A percentile compares a stretch with the other conserved stretches of the same genome.
phyloP scores from a whole-genome alignment of 2,797 vertebrate species.

The Garrulus glandarius region DNA sequence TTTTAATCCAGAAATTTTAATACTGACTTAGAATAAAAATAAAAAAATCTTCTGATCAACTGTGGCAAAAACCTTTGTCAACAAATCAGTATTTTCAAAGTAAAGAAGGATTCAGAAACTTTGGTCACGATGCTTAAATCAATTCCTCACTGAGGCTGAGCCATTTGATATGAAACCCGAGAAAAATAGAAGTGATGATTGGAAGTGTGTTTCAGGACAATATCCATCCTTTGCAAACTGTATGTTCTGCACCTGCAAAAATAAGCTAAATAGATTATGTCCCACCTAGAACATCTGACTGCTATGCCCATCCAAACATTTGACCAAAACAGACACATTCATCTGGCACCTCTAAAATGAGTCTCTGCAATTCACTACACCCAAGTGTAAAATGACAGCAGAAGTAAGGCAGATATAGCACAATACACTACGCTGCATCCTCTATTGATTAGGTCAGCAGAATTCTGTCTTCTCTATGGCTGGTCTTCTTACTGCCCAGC shows the following conservation, averaged over 20 bases:
- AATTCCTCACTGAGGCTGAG: neutral
- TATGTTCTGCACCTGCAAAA: neutral
- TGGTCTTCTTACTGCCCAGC: neutral
- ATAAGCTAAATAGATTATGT: neutral
- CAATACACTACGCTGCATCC: neutral
- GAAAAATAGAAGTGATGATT: neutral
- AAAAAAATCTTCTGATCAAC: neutral
- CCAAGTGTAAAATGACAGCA: neutral
- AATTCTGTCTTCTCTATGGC: neutral
- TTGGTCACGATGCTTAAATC: neutral
- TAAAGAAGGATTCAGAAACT: neutral
- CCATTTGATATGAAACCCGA: neutral
- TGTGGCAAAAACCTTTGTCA: neutral
- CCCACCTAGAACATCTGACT: neutral
- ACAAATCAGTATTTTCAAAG: neutral
- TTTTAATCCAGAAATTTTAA: neutral
- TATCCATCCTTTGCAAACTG: neutral
- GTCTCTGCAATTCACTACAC: neutral
- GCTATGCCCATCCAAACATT: neutral
- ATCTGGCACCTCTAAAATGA: neutral
- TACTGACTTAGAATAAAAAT: neutral
- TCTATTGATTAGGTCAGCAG: neutral
- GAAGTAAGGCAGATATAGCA: neutral
- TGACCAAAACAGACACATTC: neutral
- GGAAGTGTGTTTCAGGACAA: neutral